Base-by-base conservation (phyloP, 2,888 invertebrate species). In the Heteropelma amictum region DNA sequence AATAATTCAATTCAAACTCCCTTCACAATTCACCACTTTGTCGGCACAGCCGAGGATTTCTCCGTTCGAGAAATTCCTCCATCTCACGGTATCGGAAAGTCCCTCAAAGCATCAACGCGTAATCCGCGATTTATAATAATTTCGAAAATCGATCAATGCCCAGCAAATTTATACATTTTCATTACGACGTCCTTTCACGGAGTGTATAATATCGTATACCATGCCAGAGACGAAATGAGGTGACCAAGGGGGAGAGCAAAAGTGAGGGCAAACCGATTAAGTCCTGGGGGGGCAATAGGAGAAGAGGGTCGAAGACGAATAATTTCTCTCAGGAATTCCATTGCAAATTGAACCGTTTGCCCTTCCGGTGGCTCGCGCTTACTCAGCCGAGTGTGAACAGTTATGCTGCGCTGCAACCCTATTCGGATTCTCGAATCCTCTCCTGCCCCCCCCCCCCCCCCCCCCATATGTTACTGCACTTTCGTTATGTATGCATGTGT, bases 271-370 rank as follows among this genome's bases (percentile, higher is more conserved):
- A 56, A 58, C 14, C 68, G 68, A 68, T 68, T 68, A 68, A 38
- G 68, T 35, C n/a, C n/a, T 28, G 58, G 61, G 61, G 61, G 71
- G 53, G 23, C 58, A 35, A 72, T 72, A 53, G 63, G 63, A 65
- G 40, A 30, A 51, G 33, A 72, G 73, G 64, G 58, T 60, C 69
- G 56, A 75, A 38, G 53, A 61, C 56, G 70, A 38, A 61, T 49
- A 71, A 74, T 71, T 71, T 65, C 74, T 67, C 70, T 56, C 65
- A 67, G 64, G 35, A 64, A 74, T 74, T 69, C 53, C 68, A 58
- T 40, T 49, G 63, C 58, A 74, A 74, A 69, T 74, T 74, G 69
- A 74, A 74, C 64, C 63, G 58, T 69, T 45, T 69, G 58, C 58
- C 69, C 51, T 69, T 64, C 51, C 63, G 51, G 56, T 69, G 69